phyloP scores from a whole-genome alignment of 2,113 vertebrate genomes.

The Phycodurus eques region DNA sequence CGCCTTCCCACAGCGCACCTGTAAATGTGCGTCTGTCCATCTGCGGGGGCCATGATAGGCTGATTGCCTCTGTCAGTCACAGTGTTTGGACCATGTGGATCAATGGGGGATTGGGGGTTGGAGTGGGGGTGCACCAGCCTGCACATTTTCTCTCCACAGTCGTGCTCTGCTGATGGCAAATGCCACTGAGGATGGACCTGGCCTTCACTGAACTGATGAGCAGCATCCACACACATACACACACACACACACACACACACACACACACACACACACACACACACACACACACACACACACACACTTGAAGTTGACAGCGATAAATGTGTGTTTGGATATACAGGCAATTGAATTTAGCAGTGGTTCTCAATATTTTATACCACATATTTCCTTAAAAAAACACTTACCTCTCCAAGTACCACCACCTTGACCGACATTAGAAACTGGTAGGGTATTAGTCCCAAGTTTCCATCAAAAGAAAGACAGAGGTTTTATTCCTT shows the following conservation, averaged over 20 bases:
- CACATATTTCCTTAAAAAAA: background rate
- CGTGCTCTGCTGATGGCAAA: conserved; percentile 66
- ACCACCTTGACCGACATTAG: background rate
- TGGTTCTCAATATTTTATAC: background rate
- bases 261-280: conserved; percentile 6
- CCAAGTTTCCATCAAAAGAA: no score
- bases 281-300: background rate
- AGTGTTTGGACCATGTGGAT: conserved; percentile 67
- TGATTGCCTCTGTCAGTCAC: conserved; percentile 71
- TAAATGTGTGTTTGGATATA: conserved; percentile 31
- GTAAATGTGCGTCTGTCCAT: conserved; percentile 68
- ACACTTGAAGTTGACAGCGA: conserved; percentile 19
- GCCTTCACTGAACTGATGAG: conserved; percentile 60
- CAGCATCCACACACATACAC: conserved; percentile 7
- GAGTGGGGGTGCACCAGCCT: conserved; percentile 38
- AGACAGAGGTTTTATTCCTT: no score
- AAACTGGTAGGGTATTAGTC: background rate
- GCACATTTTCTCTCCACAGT: conserved; percentile 64
- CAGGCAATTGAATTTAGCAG: conserved; percentile 28
- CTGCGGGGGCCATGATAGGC: conserved; percentile 67
- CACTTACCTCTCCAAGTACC: background rate
- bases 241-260: background rate
- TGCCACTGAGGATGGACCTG: conserved; percentile 57
- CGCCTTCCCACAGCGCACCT: conserved; percentile 59
- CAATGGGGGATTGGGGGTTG: conserved; percentile 54